A percentile compares a stretch with the other conserved stretches of the same genome.
Evolutionary conservation across 2,888 invertebrate species (phyloP).

Genomic region (Dicranocentrus wangi): DNA sequence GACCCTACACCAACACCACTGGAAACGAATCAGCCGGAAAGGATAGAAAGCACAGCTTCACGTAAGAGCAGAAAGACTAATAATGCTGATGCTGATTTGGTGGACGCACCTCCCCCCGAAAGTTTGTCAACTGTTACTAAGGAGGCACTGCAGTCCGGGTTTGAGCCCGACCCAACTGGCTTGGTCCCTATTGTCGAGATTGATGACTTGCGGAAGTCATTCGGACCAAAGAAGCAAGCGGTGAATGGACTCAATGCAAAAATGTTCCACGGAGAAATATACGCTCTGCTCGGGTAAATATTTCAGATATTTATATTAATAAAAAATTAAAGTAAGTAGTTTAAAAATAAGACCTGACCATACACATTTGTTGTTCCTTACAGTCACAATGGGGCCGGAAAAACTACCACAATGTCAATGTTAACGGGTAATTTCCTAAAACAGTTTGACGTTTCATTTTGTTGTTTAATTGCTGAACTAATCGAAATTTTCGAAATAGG

Average conservation of each 20-base stretch:
- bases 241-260: slow-evolving; percentile 83
- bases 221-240: slow-evolving; percentile 76
- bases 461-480: too few relatives aligned
- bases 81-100: too few relatives aligned
- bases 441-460: not conserved
- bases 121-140: not conserved
- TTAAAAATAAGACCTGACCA: not conserved
- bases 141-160: too few relatives aligned
- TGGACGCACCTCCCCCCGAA: too few relatives aligned
- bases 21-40: not conserved
- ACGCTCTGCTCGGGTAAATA: slow-evolving; percentile 83
- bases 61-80: too few relatives aligned
- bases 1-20: not conserved
- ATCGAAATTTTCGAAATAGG: slow-evolving; percentile 6
- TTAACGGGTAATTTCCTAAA: not conserved
- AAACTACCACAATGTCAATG: slow-evolving; percentile 83
- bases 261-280: slow-evolving; percentile 88
- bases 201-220: slow-evolving; percentile 72
- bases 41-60: too few relatives aligned
- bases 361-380: not conserved
- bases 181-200: slow-evolving; percentile 75
- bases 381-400: slow-evolving; percentile 81
- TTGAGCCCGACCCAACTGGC: slow-evolving; percentile 75
- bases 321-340: not conserved
- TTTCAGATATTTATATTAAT: not conserved